Percentiles rank a stretch among this genome's conserved stretches.
Evolutionary conservation across 2,888 invertebrate species (phyloP).

Genomic region (Diaperis boleti): DNA sequence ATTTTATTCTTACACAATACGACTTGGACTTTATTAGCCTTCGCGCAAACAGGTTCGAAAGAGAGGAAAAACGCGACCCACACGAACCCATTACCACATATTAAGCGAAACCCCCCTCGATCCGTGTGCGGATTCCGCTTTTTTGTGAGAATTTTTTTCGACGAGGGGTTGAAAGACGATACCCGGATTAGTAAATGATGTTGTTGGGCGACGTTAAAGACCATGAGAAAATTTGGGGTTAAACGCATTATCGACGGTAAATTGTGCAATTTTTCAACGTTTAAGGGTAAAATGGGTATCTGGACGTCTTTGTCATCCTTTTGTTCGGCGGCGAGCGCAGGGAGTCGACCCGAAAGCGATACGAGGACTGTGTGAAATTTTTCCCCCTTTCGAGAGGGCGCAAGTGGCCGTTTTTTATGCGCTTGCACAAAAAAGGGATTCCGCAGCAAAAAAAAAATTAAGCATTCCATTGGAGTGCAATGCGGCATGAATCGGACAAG

Average conservation of each 20-base stretch:
- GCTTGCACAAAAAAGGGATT: not conserved
- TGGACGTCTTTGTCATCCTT: conserved; percentile 41
- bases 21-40: conserved; percentile 35
- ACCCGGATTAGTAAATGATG: conserved; percentile 63
- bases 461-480: too few species aligned
- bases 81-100: conserved; percentile 59
- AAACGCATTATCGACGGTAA: conserved; percentile 43
- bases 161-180: conserved; percentile 60
- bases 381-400: conserved; percentile 28
- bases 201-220: conserved; percentile 49
- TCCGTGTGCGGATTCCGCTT: conserved; percentile 17
- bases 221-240: conserved; percentile 45
- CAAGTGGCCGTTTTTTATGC: conserved; percentile 19
- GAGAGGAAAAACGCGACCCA: conserved; percentile 20
- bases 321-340: conserved; percentile 21
- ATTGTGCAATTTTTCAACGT: conserved; percentile 46
- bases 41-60: conserved; percentile 19
- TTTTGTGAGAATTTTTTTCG: conserved; percentile 22
- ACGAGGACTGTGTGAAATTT: conserved; percentile 35
- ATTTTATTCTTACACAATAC: conserved; percentile 35
- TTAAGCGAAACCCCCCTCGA: conserved; percentile 61
- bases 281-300: conserved; percentile 41
- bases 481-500: too few species aligned
- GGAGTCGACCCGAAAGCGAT: conserved; percentile 38
- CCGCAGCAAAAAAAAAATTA: not conserved